Evolutionary conservation across 2,113 vertebrate genomes (phyloP).

Genomic region (Dasypus novemcinctus): DNA sequence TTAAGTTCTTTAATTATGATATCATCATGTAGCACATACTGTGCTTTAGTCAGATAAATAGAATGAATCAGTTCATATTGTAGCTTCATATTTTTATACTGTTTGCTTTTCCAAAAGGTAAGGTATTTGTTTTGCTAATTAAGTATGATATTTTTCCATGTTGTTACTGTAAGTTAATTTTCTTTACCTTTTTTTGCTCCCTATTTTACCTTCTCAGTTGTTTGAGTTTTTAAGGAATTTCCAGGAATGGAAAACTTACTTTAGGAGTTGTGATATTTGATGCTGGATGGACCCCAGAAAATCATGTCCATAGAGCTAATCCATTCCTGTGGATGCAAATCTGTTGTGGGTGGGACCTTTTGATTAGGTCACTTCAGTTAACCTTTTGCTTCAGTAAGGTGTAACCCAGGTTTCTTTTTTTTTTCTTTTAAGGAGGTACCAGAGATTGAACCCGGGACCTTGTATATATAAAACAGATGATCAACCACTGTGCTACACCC

Average conservation of each 20-base stretch:
- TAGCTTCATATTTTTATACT: neutral
- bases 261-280: neutral
- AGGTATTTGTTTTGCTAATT: constrained; percentile 5
- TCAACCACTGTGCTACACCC: too few relatives aligned
- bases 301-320: too few relatives aligned
- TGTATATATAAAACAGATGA: too few relatives aligned
- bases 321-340: too few relatives aligned
- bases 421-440: too few relatives aligned
- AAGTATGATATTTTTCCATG: neutral
- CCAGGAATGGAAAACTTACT: neutral
- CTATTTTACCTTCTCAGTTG: neutral
- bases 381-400: too few relatives aligned
- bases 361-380: too few relatives aligned
- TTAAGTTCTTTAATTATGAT: neutral
- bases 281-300: too few relatives aligned
- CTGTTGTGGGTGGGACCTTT: too few relatives aligned
- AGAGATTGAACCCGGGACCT: too few relatives aligned
- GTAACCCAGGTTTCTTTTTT: too few relatives aligned
- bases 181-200: neutral
- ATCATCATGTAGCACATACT: neutral
- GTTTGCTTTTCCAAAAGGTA: neutral
- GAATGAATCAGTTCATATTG: neutral
- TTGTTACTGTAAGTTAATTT: neutral
- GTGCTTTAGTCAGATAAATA: neutral
- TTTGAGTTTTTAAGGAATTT: neutral